These are phyloP conservation scores for Cancer borealis DNA, from an alignment of 2,888 invertebrate species.

Conservation along the genomic window DNA sequence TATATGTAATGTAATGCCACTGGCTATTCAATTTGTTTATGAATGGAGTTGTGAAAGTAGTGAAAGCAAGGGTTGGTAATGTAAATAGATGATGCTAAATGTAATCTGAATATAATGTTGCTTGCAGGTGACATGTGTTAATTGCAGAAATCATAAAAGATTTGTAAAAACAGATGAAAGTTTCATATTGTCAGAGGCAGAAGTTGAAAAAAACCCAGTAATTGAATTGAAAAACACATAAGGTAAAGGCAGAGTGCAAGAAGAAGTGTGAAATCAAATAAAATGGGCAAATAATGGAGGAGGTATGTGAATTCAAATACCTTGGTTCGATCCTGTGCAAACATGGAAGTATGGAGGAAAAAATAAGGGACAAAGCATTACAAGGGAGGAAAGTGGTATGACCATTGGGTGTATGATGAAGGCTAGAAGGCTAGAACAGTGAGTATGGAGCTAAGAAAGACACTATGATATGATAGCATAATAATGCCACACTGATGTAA, in stretches of 20 bases:
- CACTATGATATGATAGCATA: background rate
- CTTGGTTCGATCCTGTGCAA: background rate
- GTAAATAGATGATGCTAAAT: background rate
- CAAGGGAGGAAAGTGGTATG: background rate
- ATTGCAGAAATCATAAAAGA: background rate
- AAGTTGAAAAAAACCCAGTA: background rate
- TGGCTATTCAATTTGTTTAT: background rate
- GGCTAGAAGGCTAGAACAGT: background rate
- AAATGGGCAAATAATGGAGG: background rate
- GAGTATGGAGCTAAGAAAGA: background rate
- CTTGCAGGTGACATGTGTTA: background rate
- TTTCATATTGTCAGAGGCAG: background rate
- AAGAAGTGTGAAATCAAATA: background rate
- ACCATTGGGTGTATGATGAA: background rate
- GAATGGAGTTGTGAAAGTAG: background rate
- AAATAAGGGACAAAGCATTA: background rate
- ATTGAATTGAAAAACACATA: background rate
- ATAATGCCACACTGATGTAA: background rate
- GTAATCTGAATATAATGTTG: background rate
- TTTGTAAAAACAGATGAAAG: background rate
- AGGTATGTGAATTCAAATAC: background rate
- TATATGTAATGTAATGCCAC: too few species aligned
- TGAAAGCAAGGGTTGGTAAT: background rate
- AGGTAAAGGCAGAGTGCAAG: background rate
- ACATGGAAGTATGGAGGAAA: background rate